Base-by-base conservation (phyloP, 2,113 vertebrate genomes). In the Oceanodroma tethys region DNA sequence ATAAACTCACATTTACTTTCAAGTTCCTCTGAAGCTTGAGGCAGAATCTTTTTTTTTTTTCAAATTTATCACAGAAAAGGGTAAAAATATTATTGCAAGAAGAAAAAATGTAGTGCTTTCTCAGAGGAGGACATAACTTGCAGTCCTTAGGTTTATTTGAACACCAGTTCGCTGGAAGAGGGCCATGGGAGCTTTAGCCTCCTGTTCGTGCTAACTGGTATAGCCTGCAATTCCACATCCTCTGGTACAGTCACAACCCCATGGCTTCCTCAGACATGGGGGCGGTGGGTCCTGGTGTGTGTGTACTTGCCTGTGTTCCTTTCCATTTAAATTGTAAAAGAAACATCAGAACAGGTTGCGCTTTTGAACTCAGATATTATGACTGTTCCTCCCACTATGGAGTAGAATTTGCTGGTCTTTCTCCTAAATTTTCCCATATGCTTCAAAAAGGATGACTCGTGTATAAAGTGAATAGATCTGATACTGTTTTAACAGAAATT, bases 11-110 rank as follows among this genome's bases (percentile, higher is more conserved):
- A 83, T 84, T 65, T 92, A 91, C 56, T 53, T 97, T 85, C 58
- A 94, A 89, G 29, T 79, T 96, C 63, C 68, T 72, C 34, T 72
- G 84, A 43, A 95, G 75, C 56, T 89, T 52, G 36, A 79, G 30
- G 63, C 42, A 90, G 58, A 87, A 78, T 34, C 43, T 23, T 23
- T 55, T 59, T 74, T 75, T 10, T 13, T 17, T 26, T 89, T 89
- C 42, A 79, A 79, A 34, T 86, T 97, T 96, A 92, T 94, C 78
- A 74, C 34, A 93, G 78, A 56, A 75, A 95, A 92, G 73, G 40
- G 71, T 92, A 95, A 96, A 97, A 93, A 94, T 79, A 93, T 81
- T 91, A 91, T 47, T 96, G 48, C 75, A 96, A 94, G 81, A 82
- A 95, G 40, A 85, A 96, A 96, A 81, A 91, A 81, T 36, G 22